Conservation (phyloP, 2,113 vertebrate species). For the Mastomys coucha region DNA sequence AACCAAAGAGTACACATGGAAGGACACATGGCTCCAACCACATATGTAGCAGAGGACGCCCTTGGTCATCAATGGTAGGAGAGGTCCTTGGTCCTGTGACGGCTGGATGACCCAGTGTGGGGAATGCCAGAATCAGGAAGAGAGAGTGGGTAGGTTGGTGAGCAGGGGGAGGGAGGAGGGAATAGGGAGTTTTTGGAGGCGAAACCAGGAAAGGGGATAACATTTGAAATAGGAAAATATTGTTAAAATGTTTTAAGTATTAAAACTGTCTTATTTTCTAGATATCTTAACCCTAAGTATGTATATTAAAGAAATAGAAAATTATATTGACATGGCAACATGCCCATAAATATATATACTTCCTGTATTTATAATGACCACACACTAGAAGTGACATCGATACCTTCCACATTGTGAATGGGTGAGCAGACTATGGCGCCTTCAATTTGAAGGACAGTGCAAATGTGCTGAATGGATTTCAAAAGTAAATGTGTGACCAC, state of each 20-base stretch:
- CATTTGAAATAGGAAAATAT: too few species aligned
- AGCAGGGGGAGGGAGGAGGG: too few species aligned
- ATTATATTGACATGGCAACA: not conserved
- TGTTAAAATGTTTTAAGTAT: not conserved
- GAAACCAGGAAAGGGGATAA: too few species aligned
- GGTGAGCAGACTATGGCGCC: not conserved
- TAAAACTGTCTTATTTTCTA: not conserved
- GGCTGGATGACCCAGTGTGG: too few species aligned
- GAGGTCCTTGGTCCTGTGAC: too few species aligned
- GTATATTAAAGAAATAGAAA: not conserved
- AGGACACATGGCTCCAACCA: too few species aligned
- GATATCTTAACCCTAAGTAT: not conserved
- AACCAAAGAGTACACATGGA: too few species aligned
- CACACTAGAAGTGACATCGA: not conserved
- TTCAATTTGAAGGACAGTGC: not conserved
- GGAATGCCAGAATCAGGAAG: too few species aligned
- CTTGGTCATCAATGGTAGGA: too few species aligned
- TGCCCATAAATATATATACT: not conserved
- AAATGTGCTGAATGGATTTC: not conserved
- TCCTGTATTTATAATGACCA: not conserved
- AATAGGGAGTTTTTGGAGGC: too few species aligned
- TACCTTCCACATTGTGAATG: not conserved
- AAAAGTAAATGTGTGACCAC: not conserved
- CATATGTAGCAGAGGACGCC: too few species aligned
- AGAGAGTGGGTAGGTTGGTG: too few species aligned